Base-by-base conservation (phyloP, 1,140 invertebrate genomes). In the Drosophila erecta region DNA sequence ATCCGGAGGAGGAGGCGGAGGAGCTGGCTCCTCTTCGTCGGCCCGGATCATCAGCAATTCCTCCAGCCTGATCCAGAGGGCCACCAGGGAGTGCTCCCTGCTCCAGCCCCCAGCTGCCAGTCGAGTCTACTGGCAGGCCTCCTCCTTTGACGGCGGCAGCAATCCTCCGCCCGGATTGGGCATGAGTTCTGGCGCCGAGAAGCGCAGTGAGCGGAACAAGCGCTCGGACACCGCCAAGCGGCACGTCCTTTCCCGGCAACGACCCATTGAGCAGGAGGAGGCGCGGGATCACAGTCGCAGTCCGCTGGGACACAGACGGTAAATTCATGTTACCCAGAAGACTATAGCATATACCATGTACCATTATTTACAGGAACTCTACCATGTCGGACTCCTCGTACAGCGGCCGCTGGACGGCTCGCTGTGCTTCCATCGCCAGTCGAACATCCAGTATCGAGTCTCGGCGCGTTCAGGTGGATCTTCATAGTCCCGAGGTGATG, bases 191-290 rank as follows among this genome's bases (percentile, higher is more conserved):
- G 43, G 76, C 20, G 61, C 64, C 1, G 84, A 89, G 33, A 89
- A 90, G 41, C 85, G 84, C 4, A 81, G 65, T 1, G 91, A 92
- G 47, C 81, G 92, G 37, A 93, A 92, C 12, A 92, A 90, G 46
- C 87, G 93, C 30, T 95, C 95, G 3, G 95, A 95, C 55, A 96
- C 96, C 35, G 95, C 95, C 11, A 94, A 95, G 27, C 93, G 96
- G 15, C 96, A 96, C 84, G 95, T 96, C 37, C 93, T 97, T n/a
- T 93, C 95, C 5, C 92, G 96, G 14, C 96, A 97, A 81, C 94
- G 95, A 53, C 95, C 95, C 56, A 94, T 97, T 15, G 94, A 95
- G 7, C 94, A 95, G 62, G 95, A 95, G 61, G 94, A 94, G 67
- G 66, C 74, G 2, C 67, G 50, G 33, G 55, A 61, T 51, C 76